Evolutionary conservation across 1,140 invertebrate genomes (phyloP).

Genomic region (Philopotamus ludificatus): DNA sequence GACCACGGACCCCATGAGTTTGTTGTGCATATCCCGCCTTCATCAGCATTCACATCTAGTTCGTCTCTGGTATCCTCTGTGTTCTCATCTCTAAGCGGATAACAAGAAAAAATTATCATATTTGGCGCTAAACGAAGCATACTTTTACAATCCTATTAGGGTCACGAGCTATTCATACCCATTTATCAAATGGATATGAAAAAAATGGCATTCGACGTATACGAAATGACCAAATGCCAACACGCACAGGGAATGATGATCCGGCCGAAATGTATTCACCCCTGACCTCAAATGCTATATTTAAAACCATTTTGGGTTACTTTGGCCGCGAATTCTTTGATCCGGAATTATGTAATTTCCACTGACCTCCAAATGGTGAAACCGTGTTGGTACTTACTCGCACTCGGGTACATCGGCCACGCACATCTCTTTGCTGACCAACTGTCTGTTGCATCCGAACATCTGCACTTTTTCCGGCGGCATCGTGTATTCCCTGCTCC

Average conservation of each 20-base stretch:
- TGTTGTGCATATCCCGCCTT: slow-evolving; percentile 65
- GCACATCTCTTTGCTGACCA: slow-evolving; percentile 86
- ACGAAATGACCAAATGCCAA: slow-evolving; percentile 20
- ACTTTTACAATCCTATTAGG: no score
- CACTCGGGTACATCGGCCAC: slow-evolving; percentile 71
- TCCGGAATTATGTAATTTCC: no score
- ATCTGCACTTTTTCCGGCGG: slow-evolving; percentile 71
- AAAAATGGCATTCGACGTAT: not conserved
- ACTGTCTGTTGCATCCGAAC: slow-evolving; percentile 75
- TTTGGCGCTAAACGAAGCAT: no score
- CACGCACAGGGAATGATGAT: slow-evolving; percentile 45
- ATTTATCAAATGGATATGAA: no score
- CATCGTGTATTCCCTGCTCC: slow-evolving; percentile 72
- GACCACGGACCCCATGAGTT: slow-evolving; percentile 78
- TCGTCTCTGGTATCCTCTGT: no score
- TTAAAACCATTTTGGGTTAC: no score
- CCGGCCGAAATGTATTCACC: no score
- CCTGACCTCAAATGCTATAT: no score
- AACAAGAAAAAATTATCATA: no score
- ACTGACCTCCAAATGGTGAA: not conserved
- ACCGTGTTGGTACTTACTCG: slow-evolving; percentile 55
- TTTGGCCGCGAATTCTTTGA: no score
- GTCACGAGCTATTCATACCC: no score
- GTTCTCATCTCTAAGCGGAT: not conserved
- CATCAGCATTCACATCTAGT: slow-evolving; percentile 35